Percentiles rank a stretch among this genome's conserved stretches.
These are phyloP conservation scores for Rhagium mordax DNA, from an alignment of 2,888 invertebrate genomes.

Conservation along the genomic window DNA sequence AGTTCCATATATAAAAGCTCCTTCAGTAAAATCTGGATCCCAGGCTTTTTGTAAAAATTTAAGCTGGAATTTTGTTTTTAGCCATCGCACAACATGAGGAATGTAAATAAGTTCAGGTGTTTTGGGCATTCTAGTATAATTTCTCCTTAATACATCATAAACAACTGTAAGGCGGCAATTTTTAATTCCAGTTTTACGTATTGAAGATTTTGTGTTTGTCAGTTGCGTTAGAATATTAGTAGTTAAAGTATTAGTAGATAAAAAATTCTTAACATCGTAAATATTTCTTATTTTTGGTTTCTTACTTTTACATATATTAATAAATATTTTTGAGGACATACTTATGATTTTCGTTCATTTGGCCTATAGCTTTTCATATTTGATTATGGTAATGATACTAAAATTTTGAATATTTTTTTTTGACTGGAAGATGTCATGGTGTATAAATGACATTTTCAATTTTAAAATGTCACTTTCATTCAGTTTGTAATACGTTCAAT, in stretches of 20 bases:
- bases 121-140: constrained; percentile 53
- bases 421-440: no score
- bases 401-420: background rate
- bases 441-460: background rate
- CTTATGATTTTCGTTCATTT: background rate
- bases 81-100: constrained; percentile 66
- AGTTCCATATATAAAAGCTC: constrained; percentile 68
- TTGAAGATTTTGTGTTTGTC: background rate
- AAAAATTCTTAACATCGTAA: background rate
- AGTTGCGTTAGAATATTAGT: background rate
- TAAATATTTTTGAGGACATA: constrained; percentile 5
- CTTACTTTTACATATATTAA: background rate
- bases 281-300: background rate
- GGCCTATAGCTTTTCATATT: background rate
- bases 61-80: constrained; percentile 66
- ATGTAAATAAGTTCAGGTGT: constrained; percentile 67
- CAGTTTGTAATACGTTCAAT: no score
- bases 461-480: background rate
- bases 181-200: background rate
- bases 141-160: background rate
- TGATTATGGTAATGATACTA: background rate
- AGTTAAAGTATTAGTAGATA: background rate
- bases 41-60: constrained; percentile 65
- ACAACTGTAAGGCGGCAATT: background rate
- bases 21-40: constrained; percentile 69